Evolutionary conservation across 2,113 vertebrate genomes (phyloP).

Genomic region (Ceyx melanurus): DNA sequence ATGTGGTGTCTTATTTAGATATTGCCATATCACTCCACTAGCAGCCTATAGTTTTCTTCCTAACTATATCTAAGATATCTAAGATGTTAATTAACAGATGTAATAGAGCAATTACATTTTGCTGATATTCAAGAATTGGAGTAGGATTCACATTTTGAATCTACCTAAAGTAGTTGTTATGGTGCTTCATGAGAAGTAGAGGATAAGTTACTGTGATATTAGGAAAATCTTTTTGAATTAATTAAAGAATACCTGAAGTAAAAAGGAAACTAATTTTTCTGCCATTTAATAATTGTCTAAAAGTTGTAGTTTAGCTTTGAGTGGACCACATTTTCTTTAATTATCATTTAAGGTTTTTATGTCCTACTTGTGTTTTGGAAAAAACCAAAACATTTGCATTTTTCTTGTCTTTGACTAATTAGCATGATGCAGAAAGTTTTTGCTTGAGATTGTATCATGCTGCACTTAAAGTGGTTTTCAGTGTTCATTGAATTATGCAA

Average conservation of each 20-base stretch:
- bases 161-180: not conserved
- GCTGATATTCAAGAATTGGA: not conserved
- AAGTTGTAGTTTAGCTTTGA: not conserved
- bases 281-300: not conserved
- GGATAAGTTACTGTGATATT: not conserved
- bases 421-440: conserved; percentile 24
- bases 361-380: not conserved
- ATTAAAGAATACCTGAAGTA: not conserved
- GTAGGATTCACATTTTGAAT: not conserved
- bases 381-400: not conserved
- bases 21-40: not conserved
- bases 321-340: not conserved
- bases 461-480: conserved; percentile 19
- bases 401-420: conserved; percentile 23
- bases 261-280: not conserved
- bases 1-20: not conserved
- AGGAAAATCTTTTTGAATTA: not conserved
- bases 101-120: conserved; percentile 20
- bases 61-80: not conserved
- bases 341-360: not conserved
- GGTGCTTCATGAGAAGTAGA: not conserved
- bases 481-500: conserved; percentile 60
- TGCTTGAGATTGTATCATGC: conserved; percentile 23
- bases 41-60: not conserved
- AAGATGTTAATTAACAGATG: not conserved